These are phyloP conservation scores for Lasioglossum malachurum DNA, from an alignment of 2,888 invertebrate species.

Conservation along the genomic window DNA sequence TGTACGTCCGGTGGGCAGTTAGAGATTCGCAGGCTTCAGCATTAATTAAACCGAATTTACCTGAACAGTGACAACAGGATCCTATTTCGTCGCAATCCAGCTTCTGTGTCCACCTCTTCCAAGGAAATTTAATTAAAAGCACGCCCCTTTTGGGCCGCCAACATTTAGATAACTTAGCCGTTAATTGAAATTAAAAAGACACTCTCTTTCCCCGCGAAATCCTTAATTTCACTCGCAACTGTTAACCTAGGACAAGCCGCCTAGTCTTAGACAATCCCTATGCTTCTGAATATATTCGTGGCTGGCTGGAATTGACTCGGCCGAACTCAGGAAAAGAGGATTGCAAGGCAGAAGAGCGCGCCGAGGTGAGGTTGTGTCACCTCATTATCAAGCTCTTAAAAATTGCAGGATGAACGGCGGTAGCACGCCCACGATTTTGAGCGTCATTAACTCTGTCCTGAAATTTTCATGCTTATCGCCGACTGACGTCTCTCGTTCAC, in stretches of 20 bases:
- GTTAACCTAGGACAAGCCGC: not conserved
- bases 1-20: not conserved
- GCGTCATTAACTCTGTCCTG: slow-evolving; percentile 72
- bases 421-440: slow-evolving; percentile 55
- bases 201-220: not conserved
- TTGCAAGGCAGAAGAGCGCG: slow-evolving; percentile 32
- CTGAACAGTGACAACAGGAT: slow-evolving; percentile 14
- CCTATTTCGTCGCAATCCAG: not conserved
- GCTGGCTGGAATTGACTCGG: slow-evolving; percentile 19
- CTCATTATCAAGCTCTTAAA: slow-evolving; percentile 79
- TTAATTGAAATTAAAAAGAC: slow-evolving; percentile 16
- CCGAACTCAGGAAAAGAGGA: slow-evolving; percentile 36
- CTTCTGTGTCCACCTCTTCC: not conserved
- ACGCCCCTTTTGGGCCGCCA: not conserved
- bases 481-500: slow-evolving; percentile 25
- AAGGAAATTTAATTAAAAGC: slow-evolving; percentile 11
- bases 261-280: not conserved
- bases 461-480: slow-evolving; percentile 64
- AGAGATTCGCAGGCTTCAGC: not conserved
- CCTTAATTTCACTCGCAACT: slow-evolving; percentile 26
- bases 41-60: slow-evolving; percentile 17
- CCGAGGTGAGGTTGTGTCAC: slow-evolving; percentile 64
- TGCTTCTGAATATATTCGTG: slow-evolving; percentile 27
- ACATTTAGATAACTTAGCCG: not conserved
- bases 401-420: slow-evolving; percentile 72